Base-by-base conservation (phyloP, 1,140 invertebrate species). In the Drosophila lacertosa region DNA sequence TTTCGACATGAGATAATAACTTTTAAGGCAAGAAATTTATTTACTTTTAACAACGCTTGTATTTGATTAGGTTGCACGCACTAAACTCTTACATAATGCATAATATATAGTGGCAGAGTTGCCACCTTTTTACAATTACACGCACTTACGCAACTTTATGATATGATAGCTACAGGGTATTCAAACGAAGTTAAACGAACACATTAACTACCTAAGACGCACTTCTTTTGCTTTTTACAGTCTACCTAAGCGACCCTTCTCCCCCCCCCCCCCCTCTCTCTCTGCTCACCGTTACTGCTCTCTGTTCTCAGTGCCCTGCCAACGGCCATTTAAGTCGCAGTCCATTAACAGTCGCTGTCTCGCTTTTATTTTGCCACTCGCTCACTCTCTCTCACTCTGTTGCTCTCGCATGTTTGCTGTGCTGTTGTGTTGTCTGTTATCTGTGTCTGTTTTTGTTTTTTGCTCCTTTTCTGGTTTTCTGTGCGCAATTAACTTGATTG, bases 401-500 rank as follows among this genome's bases (percentile, higher is more conserved):
- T 16, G 2, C 5, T 11, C 18, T 22, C 55, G 26, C 18, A n/a
- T 53, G 40, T 3, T 18, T n/a, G 42, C 13, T 64, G 39, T 29
- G 45, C 7, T 50, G 57, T 45, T 68, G 22, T 65, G 57, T 55
- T 55, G 54, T 60, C 58, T 60, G 58, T 22, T 22, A 10, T 54
- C 60, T 54, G 18, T 45, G 15, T 63, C 26, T 54, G 9, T 35
- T 53, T 53, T 18, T 42, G 15, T 29, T 29, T 35, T n/a, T 13
- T n/a, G n/a, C 13, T 32, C 6, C 33, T 16, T 47, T 13, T 20
- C 10, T 35, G 47, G 57, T 26, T 51, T 18, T 71, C 45, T 68
- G 63, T 78, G 67, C 68, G 77, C 80, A 89, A 89, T 89, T 89
- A 89, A 89, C 74, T 81, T 86, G 86, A 89, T 89, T 89, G 86